phyloP scores from a whole-genome alignment of 2,888 invertebrate species.

The Sthenelais limicola region DNA sequence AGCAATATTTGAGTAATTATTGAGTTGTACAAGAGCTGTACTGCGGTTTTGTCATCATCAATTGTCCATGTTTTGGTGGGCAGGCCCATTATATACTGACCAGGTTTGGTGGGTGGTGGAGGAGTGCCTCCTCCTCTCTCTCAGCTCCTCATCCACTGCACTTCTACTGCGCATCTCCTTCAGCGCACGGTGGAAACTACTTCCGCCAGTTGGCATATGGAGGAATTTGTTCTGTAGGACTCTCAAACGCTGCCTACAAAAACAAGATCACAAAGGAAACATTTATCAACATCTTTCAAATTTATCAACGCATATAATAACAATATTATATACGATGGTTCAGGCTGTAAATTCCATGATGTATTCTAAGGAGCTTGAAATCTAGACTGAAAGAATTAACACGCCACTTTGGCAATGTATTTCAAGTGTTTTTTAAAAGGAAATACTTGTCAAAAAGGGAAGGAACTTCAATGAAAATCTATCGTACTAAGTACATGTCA shows the following conservation, averaged over 20 bases:
- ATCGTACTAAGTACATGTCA: not conserved
- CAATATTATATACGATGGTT: no score
- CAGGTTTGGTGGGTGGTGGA: slow-evolving; percentile 48
- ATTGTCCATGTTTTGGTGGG: not conserved
- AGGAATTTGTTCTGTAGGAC: slow-evolving; percentile 66
- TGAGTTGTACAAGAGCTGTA: not conserved
- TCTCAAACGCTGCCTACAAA: slow-evolving; percentile 59
- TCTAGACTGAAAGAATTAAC: no score
- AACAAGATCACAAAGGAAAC: no score
- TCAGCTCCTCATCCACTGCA: slow-evolving; percentile 48
- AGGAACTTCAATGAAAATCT: not conserved
- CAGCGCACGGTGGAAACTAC: slow-evolving; percentile 64
- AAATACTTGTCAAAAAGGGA: not conserved
- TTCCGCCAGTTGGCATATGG: slow-evolving; percentile 57
- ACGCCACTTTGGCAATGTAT: no score
- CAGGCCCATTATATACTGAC: slow-evolving; percentile 21
- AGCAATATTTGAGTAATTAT: no score
- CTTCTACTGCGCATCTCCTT: slow-evolving; percentile 61
- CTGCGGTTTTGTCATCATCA: not conserved
- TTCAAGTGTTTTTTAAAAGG: not conserved
- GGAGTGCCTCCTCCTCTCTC: slow-evolving; percentile 45
- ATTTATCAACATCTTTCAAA: no score
- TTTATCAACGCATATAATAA: no score
- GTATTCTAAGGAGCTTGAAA: no score
- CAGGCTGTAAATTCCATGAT: no score